Evolutionary conservation across 2,113 vertebrate genomes (phyloP).

Genomic region (Hystrix brachyura): DNA sequence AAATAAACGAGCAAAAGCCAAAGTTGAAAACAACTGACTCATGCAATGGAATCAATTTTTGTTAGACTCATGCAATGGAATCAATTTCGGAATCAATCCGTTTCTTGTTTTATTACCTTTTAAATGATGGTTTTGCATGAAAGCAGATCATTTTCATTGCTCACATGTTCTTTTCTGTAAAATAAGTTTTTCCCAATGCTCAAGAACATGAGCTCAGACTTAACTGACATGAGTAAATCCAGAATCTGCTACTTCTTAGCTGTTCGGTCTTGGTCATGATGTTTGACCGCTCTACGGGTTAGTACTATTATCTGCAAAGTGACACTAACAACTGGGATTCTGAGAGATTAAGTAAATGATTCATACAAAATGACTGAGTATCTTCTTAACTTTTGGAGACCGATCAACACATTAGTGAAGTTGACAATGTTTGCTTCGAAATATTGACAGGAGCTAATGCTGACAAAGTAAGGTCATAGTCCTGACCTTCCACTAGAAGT

Average conservation of each 20-base stretch:
- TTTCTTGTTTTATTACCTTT: background rate
- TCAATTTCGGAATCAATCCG: background rate
- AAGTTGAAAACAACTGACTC: background rate
- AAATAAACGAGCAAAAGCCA: background rate
- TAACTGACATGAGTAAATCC: background rate
- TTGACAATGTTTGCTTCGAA: conserved; percentile 15
- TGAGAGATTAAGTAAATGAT: background rate
- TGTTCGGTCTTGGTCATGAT: background rate
- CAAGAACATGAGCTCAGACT: background rate
- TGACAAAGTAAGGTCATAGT: background rate
- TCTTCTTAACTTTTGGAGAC: conserved; percentile 8
- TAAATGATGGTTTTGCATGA: background rate
- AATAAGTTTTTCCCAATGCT: background rate
- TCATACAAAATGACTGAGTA: background rate
- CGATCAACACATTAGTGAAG: background rate
- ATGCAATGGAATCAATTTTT: background rate
- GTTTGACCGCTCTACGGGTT: background rate
- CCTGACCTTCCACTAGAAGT: background rate
- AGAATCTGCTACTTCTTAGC: background rate
- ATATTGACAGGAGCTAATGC: background rate
- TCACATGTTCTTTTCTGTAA: background rate
- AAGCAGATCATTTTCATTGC: background rate
- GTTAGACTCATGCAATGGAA: background rate
- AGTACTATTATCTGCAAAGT: background rate
- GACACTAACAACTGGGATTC: background rate